Conservation (phyloP, 2,888 invertebrate genomes). For the Bombylius major region DNA sequence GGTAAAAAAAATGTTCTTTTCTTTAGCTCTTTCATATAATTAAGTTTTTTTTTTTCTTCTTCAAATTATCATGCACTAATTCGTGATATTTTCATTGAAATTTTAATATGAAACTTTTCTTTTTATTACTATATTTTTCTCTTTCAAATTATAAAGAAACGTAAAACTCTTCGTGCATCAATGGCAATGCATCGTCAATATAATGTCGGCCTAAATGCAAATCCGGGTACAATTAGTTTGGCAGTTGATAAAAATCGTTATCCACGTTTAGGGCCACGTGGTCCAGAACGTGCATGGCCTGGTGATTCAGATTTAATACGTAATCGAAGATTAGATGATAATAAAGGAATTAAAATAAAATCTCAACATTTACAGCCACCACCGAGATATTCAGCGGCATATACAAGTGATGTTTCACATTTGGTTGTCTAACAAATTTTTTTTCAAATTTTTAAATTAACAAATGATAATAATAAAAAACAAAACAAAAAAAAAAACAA, state of each 20-base stretch:
- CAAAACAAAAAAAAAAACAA: background rate
- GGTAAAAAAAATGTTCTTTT: conserved; percentile 43
- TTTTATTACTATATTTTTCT: background rate
- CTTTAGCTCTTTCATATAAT: background rate
- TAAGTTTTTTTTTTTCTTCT: background rate
- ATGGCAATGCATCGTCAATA: conserved; percentile 59
- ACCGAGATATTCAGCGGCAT: conserved; percentile 58
- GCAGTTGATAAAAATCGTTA: conserved; percentile 55
- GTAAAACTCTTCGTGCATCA: conserved; percentile 71
- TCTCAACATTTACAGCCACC: conserved; percentile 38
- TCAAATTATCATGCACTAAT: conserved; percentile 1
- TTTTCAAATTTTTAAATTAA: background rate
- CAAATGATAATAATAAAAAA: background rate
- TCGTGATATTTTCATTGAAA: background rate
- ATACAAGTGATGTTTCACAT: conserved; percentile 69
- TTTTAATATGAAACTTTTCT: background rate
- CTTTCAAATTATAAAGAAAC: conserved; percentile 49
- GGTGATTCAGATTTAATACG: conserved; percentile 47
- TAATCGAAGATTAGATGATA: conserved; percentile 43
- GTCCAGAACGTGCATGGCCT: conserved; percentile 54
- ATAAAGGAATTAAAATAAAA: conserved; percentile 3
- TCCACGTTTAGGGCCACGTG: conserved; percentile 37
- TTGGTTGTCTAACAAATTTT: conserved; percentile 49
- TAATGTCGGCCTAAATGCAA: conserved; percentile 38
- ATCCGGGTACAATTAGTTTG: conserved; percentile 67